Evolutionary conservation across 2,113 vertebrate genomes (phyloP), one percentile per base, ranked within the genome.

Genomic region (Chaetodon auriga): DNA sequence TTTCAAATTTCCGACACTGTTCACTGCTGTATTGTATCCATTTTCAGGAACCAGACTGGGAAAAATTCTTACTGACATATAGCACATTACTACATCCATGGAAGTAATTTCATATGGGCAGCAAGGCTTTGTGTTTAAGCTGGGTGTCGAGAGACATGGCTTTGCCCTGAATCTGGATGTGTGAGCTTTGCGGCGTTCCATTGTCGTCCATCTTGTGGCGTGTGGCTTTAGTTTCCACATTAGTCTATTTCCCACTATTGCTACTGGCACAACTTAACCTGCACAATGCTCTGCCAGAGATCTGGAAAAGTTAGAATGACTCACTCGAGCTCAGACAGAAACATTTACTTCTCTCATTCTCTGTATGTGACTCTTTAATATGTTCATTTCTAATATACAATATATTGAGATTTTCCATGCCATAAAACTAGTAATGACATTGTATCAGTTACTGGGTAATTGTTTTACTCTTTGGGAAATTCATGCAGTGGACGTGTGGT

Each of bases 301-400:
- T 95, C 94, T 96, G 95, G 95, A 95, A 95, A 95, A 94, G 92
- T 94, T 87, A 81, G 88, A 89, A 94, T 95, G 95, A 95, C 91
- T 96, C 93, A 95, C 92, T 81, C 54, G 13, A 80, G 69, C 87
- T 86, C 87, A 93, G 89, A 88, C 93, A 92, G 87, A 82, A 94
- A 92, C 86, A 87, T 91, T 89, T 85, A 89, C 85, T 69, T 75
- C 82, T 82, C 76, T 86, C 71, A 80, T 80, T 90, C 70, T 73
- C 88, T 91, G 79, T 87, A 90, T 92, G 85, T 83, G 71, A 64
- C 63, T 78, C 43, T 87, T 85, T 70, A 72, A 75, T 89, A 78
- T 60, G n/a, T 75, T 80, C 54, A 81, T 91, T 87, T 89, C 84
- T 81, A 68, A 58, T 71, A 69, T 76, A 66, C n/a, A 60, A 46